Base-by-base conservation (phyloP, 2,113 vertebrate species). In the Cairina moschata region DNA sequence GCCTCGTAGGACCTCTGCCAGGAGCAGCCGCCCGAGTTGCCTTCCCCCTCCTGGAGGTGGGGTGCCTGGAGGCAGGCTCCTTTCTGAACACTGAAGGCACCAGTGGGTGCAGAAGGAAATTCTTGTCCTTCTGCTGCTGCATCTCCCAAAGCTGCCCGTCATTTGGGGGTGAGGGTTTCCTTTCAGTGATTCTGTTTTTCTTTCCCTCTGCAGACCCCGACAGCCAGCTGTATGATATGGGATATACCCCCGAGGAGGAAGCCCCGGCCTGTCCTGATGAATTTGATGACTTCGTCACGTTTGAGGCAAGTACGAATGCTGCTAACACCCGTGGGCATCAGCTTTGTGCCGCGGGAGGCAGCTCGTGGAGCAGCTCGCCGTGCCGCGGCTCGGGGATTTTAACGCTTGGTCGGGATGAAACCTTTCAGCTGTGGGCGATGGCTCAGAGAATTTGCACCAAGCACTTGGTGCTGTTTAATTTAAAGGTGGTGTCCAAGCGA, bases 251-350 rank as follows among this genome's bases (percentile, higher is more conserved):
- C 2, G 98, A 98, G 9, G 99, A 99, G 72, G 98, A 98, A 81
- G 95, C 98, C 25, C 97, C 98, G 0, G 93, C 98, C 94, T 99
- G 99, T 90, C 97, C 98, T 0, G 99, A 99, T 94, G 99, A 99
- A 83, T 99, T 99, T 17, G 99, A 99, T 46, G 98, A 98, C 84
- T 98, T 98, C 17, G 97, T 98, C 69, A 97, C 98, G 4, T 98
- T 98, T 44, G 99, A 99, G 99, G 99, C 98, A 97, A 99, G 99
- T 97, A 81, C 12, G 12, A 77, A 36, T 4, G 4, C 54, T 20
- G 54, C 34, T 11, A 9, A 2, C 29, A 54, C 36, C 73, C 2
- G 1, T 20, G 4, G 8, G 5, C 1, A 8, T 2, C 23, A 11
- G 29, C 65, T 26, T 23, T 13, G 7, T 8, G 2, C 10, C 1